Conservation (phyloP, 2,888 invertebrate species). For the Limnephilus rhombicus region DNA sequence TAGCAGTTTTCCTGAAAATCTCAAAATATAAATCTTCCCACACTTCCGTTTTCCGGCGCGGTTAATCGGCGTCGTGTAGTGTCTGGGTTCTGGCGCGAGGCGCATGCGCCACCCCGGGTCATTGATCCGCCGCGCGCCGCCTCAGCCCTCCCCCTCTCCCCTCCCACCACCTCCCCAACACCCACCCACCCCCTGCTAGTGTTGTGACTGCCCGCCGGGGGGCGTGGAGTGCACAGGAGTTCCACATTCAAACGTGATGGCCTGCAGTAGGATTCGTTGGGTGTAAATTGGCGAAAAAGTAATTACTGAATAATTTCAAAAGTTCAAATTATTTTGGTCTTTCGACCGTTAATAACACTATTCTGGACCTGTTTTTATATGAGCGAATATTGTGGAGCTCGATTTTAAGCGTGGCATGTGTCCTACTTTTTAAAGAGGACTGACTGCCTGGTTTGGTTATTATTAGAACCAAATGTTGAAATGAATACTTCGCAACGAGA, state of each 20-base stretch:
- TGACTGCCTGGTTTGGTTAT: too few relatives aligned
- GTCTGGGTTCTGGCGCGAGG: constrained; percentile 49
- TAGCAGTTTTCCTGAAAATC: constrained; percentile 19
- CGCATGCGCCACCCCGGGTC: constrained; percentile 56
- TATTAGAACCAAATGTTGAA: too few relatives aligned
- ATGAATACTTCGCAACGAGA: too few relatives aligned
- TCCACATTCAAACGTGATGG: constrained; percentile 24
- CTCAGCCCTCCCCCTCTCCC: constrained; percentile 35
- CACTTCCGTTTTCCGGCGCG: constrained; percentile 42
- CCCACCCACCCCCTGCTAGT: constrained; percentile 62
- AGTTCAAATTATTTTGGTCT: neutral
- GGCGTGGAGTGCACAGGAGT: constrained; percentile 55
- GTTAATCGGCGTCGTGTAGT: constrained; percentile 39
- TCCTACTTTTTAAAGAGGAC: neutral
- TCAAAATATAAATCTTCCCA: constrained; percentile 35
- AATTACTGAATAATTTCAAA: neutral
- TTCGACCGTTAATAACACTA: neutral
- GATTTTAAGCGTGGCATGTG: neutral
- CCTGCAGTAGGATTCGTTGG: constrained; percentile 18
- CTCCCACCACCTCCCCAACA: neutral
- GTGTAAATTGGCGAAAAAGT: constrained; percentile 26
- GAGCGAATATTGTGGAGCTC: neutral
- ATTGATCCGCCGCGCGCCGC: constrained; percentile 56
- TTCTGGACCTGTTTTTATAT: neutral
- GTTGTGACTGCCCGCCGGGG: constrained; percentile 70